A percentile compares a stretch with the other conserved stretches of the same genome.
phyloP scores from a whole-genome alignment of 2,888 invertebrate genomes.

The Apoda limacodes region DNA sequence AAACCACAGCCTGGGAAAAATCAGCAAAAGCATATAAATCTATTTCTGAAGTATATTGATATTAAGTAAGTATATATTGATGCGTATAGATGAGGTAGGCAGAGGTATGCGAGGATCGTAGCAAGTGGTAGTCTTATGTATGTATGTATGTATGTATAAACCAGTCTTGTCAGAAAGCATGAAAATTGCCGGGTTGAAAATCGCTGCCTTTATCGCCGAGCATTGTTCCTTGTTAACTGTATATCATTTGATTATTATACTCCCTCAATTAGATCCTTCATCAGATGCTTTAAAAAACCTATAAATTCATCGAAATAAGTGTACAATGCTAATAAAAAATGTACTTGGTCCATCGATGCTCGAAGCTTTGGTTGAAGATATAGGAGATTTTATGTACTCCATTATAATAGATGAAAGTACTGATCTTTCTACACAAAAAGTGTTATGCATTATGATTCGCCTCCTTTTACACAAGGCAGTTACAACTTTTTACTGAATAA shows the following conservation, averaged over 20 bases:
- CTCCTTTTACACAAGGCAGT: constrained; percentile 15
- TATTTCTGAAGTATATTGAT: too few species aligned
- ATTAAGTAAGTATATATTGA: too few species aligned
- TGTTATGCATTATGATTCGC: constrained; percentile 18
- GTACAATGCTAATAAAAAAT: constrained; percentile 27
- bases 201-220: constrained; percentile 19
- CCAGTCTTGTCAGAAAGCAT: constrained; percentile 13
- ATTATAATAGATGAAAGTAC: constrained; percentile 27
- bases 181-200: constrained; percentile 19
- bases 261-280: constrained; percentile 16
- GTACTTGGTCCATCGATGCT: constrained; percentile 25
- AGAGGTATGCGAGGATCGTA: too few species aligned
- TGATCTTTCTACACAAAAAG: constrained; percentile 11
- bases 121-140: too few species aligned
- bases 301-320: constrained; percentile 21
- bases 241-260: constrained; percentile 16
- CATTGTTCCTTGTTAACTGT: constrained; percentile 14
- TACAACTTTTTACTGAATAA: constrained; percentile 20
- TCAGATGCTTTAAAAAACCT: constrained; percentile 20
- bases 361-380: constrained; percentile 24
- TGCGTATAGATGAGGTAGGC: too few species aligned
- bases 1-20: constrained; percentile 11
- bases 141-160: constrained; percentile 10
- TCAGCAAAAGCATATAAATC: constrained; percentile 13
- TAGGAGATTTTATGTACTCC: constrained; percentile 24